These are phyloP conservation scores for Pomacea maculata DNA, from an alignment of 1,140 invertebrate genomes.

Conservation along the genomic window DNA sequence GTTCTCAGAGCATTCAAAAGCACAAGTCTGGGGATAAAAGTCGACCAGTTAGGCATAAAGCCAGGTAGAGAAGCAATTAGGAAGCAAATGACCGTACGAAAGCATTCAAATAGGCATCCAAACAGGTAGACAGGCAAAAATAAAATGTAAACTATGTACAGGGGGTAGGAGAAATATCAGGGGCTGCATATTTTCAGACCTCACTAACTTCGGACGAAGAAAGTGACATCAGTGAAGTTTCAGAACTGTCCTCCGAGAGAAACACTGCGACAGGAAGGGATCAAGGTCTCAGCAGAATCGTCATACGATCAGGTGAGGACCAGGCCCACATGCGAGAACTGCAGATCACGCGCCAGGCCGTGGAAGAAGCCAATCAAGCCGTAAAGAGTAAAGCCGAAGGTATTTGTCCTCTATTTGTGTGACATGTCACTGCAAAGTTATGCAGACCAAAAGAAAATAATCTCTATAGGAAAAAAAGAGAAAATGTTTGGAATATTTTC, in stretches of 20 bases:
- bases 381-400: constrained; percentile 13
- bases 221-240: constrained; percentile 18
- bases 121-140: not conserved
- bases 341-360: constrained; percentile 47
- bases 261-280: constrained; percentile 7
- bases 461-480: too few species aligned
- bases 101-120: not conserved
- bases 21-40: too few species aligned
- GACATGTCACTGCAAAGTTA: too few species aligned
- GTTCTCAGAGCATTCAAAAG: too few species aligned
- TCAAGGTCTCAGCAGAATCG: constrained; percentile 7
- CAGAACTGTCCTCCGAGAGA: constrained; percentile 15
- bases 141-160: too few species aligned
- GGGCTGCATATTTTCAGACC: constrained; percentile 14
- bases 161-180: too few species aligned
- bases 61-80: too few species aligned
- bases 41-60: too few species aligned
- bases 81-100: too few species aligned
- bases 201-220: constrained; percentile 46
- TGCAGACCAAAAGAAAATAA: too few species aligned
- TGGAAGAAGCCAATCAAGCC: constrained; percentile 45
- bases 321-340: constrained; percentile 44
- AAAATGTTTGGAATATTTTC: too few species aligned
- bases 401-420: not conserved
- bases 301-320: constrained; percentile 26